Evolutionary conservation across 2,888 invertebrate genomes (phyloP), one percentile per base, ranked within the genome.

Genomic region (Apamea monoglypha): DNA sequence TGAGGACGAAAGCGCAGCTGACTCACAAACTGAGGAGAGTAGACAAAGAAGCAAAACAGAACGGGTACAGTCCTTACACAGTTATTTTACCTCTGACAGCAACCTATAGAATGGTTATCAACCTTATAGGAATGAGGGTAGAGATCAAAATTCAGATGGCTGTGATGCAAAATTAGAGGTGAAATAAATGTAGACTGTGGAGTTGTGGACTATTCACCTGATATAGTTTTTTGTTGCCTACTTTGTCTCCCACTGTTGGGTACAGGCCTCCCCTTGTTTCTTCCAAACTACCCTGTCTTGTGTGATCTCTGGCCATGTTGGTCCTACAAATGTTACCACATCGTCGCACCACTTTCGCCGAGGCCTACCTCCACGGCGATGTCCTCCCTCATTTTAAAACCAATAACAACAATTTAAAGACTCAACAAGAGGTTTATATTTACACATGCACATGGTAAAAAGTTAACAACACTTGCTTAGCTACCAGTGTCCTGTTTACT

Each of bases 1-100:
- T 83, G 81, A 84, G 81, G 67, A 87, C 61, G 50, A 83, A 84
- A 89, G 77, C 82, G 78, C 74, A 80, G 59, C 44, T 88, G 90
- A 89, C 61, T 89, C 89, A 89, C 67, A 21, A 40, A 50, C 70
- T 76, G 78, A 85, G 56, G 81, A 77, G 77, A 72, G 73, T 69
- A 74, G 66, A 36, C 79, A 87, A 85, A 83, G 81, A 82, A 75
- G 68, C 78, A 76, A 81, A 80, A 74, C 81, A 87, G 70, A 80
- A 64, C 25, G 36, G n/a, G 73, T 80, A 72, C 18, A 61, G 25
- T n/a, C n/a, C n/a, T n/a, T 21, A 18, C 14, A 69, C 14, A 71
- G 40, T 63, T 40, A 63, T n/a, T 1, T 40, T 71, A 71, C n/a
- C n/a, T 21, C n/a, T 21, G 4, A 71, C 36, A n/a, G 18, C 7